Evolutionary conservation across 2,888 invertebrate genomes (phyloP), one percentile per base, ranked within the genome.

Genomic region (Drosophila hamatofila): DNA sequence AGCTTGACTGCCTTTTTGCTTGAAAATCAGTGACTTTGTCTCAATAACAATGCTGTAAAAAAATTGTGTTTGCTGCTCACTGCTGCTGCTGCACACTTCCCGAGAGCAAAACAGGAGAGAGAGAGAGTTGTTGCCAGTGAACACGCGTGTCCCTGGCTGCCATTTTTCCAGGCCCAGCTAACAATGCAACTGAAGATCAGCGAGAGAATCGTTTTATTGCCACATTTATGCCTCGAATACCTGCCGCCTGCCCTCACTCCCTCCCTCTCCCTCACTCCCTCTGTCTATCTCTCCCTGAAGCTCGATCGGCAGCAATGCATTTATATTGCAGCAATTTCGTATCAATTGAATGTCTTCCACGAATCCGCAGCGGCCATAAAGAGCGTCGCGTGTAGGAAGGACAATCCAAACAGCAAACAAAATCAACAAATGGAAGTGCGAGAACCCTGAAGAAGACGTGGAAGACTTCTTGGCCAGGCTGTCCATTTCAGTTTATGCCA

Each of bases 321-420:
- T 87, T 90, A 87, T 87, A 87, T 87, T 89, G 88, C 87, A 81
- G 90, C 90, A 90, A 90, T 90, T 87, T 87, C 71, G 80, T 74
- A 89, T 87, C 89, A 90, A 90, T 87, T 90, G 80, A 90, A 78
- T 58, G 66, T 75, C 62, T 90, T 87, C 90, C 88, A 89, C 86
- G 86, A 87, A 89, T 72, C 66, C 59, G 52, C 78, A 60, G 63
- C 60, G 49, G 54, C 66, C 88, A 85, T 89, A 88, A 89, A 89
- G 67, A 72, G 78, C 88, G 89, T 86, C 88, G 85, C 85, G 90
- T 85, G 89, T 65, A 71, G 69, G 62, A 80, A 73, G 81, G 70
- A 75, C 80, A 68, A 67, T 68, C 33, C 25, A n/a, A n/a, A n/a
- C n/a, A 35, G 33, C 61, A 46, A 61, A 60, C 62, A 35, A 35